Evolutionary conservation across 2,888 invertebrate genomes (phyloP), one percentile per base, ranked within the genome.

Genomic region (Drosophila monieri): DNA sequence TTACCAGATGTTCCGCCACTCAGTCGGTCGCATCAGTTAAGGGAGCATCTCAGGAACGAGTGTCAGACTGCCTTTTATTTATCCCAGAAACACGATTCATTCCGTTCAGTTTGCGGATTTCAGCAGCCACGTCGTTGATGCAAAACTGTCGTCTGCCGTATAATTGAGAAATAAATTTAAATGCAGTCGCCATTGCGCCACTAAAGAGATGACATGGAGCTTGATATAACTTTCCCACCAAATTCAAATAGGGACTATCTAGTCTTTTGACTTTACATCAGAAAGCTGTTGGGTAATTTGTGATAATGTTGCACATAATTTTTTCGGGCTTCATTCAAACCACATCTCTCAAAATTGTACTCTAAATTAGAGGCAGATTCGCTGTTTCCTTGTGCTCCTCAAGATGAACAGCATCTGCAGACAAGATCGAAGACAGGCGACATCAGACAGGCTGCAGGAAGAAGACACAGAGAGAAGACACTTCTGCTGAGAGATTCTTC

Each of bases 1-100:
- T 90, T 85, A 87, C 85, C 89, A 90, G 89, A 90, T 90, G 89
- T 90, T 80, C 54, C 27, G n/a, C 44, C 53, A 60, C 64, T 49
- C 66, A 43, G 27, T n/a, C 66, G 32, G 21, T 39, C 18, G 6
- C 35, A 35, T 35, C 35, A 14, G 35, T 35, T 35, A 35, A 32
- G 47, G 32, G 48, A 32, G 41, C 30, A 18, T 32, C 32, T 15
- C 35, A 32, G 51, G 27, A 47, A 53, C 58, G 57, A 67, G 59
- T 52, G 67, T 69, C 70, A 52, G 58, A 56, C 21, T 57, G 57
- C 27, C 54, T 25, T 52, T 54, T 46, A 10, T n/a, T 25, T 35
- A 5, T 48, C 49, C 57, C 35, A 35, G 15, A 15, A 15, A 15
- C 9, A 6, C 39, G 14, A 15, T 15, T 41, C 18, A 8, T 43